phyloP scores from a whole-genome alignment of 2,113 vertebrate genomes.

The Varanus salvator region DNA sequence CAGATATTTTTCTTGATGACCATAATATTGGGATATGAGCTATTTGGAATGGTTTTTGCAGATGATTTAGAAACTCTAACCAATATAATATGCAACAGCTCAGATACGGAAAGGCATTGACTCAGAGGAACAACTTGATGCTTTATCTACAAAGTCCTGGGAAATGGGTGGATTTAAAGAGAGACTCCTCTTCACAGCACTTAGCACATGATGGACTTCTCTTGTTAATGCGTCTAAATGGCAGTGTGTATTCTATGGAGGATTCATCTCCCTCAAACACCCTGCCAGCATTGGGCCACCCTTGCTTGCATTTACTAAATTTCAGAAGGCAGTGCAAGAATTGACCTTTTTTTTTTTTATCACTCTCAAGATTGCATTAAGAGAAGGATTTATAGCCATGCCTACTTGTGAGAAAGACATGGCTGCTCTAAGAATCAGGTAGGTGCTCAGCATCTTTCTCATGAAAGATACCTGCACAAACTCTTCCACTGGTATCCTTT shows the following conservation, averaged over 20 bases:
- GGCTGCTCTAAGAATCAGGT: neutral
- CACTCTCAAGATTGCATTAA: neutral
- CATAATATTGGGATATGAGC: constrained; percentile 5
- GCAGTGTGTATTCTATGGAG: neutral
- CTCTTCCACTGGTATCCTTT: neutral
- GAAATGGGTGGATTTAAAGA: neutral
- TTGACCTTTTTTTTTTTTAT: neutral
- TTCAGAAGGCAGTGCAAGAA: neutral
- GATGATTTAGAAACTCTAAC: constrained; percentile 9
- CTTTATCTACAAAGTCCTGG: neutral
- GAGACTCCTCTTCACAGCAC: neutral
- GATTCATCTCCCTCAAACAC: neutral
- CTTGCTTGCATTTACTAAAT: neutral
- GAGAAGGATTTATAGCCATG: neutral
- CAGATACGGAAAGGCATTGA: neutral
- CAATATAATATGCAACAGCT: neutral
- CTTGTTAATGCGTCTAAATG: neutral
- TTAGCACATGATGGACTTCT: neutral
- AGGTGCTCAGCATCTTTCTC: neutral
- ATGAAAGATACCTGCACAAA: neutral
- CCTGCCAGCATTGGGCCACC: neutral
- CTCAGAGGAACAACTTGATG: neutral
- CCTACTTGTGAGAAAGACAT: neutral
- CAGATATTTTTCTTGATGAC: constrained; percentile 16
- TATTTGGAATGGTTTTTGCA: constrained; percentile 9